A percentile compares a stretch with the other conserved stretches of the same genome.
These are phyloP conservation scores for Mylabris sibirica DNA, from an alignment of 2,888 invertebrate genomes.

Conservation along the genomic window DNA sequence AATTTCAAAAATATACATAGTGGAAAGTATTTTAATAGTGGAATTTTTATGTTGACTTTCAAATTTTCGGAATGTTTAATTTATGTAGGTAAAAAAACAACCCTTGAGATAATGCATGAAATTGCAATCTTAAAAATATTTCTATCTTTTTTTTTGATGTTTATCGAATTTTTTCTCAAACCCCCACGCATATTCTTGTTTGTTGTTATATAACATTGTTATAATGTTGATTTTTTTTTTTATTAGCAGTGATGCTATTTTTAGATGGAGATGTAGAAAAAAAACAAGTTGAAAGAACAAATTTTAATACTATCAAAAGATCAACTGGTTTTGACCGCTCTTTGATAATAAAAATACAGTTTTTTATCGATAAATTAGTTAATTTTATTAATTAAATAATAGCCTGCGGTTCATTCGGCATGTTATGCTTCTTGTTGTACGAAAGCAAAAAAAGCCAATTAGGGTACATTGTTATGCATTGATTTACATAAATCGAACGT, in stretches of 20 bases:
- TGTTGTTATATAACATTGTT: neutral
- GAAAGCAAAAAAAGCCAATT: conserved; percentile 11
- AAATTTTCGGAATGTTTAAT: neutral
- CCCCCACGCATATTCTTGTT: neutral
- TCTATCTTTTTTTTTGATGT: neutral
- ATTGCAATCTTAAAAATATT: too few relatives aligned
- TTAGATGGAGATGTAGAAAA: neutral
- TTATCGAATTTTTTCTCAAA: neutral
- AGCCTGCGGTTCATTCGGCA: too few relatives aligned
- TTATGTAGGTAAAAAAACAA: too few relatives aligned
- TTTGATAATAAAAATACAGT: too few relatives aligned
- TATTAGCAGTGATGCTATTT: neutral
- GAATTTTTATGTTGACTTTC: neutral
- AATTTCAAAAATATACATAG: neutral
- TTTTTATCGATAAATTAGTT: too few relatives aligned
- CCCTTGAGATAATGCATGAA: too few relatives aligned
- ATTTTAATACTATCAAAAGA: neutral
- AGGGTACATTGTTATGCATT: neutral
- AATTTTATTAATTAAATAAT: too few relatives aligned
- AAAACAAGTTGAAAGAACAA: neutral
- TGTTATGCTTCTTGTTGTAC: too few relatives aligned
- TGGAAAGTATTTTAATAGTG: conserved; percentile 8
- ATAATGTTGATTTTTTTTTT: neutral
- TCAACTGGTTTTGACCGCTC: too few relatives aligned
- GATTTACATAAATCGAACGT: conserved; percentile 12